Percentiles rank a stretch among this genome's conserved stretches.
Evolutionary conservation across 2,113 vertebrate species (phyloP).

Genomic region (Siniperca knerii): DNA sequence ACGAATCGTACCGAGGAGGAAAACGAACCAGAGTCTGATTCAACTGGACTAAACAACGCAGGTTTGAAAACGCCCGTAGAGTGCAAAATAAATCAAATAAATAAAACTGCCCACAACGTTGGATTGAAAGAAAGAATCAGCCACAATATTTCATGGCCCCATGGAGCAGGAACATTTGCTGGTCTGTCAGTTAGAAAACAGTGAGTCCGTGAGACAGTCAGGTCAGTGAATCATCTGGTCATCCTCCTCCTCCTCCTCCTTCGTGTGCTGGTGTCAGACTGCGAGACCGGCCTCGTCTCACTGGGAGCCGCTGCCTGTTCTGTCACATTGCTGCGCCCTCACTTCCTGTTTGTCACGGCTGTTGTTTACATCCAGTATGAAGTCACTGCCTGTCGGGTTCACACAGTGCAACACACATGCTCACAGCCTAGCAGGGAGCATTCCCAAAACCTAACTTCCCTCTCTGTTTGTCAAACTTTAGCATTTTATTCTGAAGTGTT

Average conservation of each 20-base stretch:
- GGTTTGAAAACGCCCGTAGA: too few relatives aligned
- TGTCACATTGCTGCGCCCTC: slow-evolving; percentile 26
- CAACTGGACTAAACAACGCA: too few relatives aligned
- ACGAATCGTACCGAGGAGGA: too few relatives aligned
- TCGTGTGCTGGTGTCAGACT: slow-evolving; percentile 35
- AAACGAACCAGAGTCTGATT: too few relatives aligned
- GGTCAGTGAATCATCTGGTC: slow-evolving; percentile 44
- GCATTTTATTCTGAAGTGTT: too few relatives aligned
- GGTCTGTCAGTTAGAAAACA: slow-evolving; percentile 9
- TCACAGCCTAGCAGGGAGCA: not conserved
- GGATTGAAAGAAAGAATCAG: not conserved
- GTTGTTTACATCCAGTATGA: slow-evolving; percentile 1
- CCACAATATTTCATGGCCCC: not conserved
- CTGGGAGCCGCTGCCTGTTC: slow-evolving; percentile 13
- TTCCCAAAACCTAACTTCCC: not conserved
- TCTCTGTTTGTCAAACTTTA: not conserved
- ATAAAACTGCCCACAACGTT: not conserved
- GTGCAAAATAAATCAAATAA: not conserved
- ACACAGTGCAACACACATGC: not conserved
- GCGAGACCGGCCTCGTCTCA: slow-evolving; percentile 6
- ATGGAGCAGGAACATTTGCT: not conserved
- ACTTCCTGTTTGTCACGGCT: slow-evolving; percentile 45
- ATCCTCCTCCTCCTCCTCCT: not conserved
- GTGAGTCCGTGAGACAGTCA: slow-evolving; percentile 22
- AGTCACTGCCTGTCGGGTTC: not conserved